Base-by-base conservation (phyloP, 2,888 invertebrate species). In the Lasiommata megera region DNA sequence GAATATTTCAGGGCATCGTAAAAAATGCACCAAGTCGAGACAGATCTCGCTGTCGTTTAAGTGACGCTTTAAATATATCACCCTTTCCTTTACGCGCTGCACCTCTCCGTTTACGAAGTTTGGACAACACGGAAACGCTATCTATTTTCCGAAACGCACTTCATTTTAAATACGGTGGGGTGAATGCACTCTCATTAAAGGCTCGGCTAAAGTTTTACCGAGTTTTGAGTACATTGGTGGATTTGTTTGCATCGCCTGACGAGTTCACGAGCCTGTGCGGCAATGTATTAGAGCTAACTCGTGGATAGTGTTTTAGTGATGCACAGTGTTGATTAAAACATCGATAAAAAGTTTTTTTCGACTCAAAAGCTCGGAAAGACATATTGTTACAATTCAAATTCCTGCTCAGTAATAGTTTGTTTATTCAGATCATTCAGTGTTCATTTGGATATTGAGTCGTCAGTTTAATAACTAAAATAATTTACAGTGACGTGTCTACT, bases 181-280 rank as follows among this genome's bases (percentile, higher is more conserved):
- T 86, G 80, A 85, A 87, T 70, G 89, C 80, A 78, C 88, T 84
- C 88, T 88, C 84, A 88, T 88, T 88, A 88, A 88, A 87, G 81
- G 79, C 82, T 76, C 74, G 76, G 72, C 78, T 75, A 76, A 34
- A 74, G 78, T 83, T 79, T 76, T 81, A 79, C 76, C 65, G 66
- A 67, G 68, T 63, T 61, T 66, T 51, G 14, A 46, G 59, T 74
- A 70, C 84, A 84, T 74, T 68, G 76, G 71, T 60, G 56, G 47
- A 64, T 70, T 48, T 40, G 41, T 53, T 56, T 6, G 40, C 36
- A n/a, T 12, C 31, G 31, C 18, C 37, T n/a, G 18, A 11, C 48
- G 23, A 29, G 18, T 11, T 61, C 47, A 12, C 51, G 17, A 47
- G 37, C 29, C 51, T 56, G 67, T 64, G 56, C 63, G 58, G 63